Conservation (phyloP, 1,140 invertebrate genomes). For the Centruroides vittatus region DNA sequence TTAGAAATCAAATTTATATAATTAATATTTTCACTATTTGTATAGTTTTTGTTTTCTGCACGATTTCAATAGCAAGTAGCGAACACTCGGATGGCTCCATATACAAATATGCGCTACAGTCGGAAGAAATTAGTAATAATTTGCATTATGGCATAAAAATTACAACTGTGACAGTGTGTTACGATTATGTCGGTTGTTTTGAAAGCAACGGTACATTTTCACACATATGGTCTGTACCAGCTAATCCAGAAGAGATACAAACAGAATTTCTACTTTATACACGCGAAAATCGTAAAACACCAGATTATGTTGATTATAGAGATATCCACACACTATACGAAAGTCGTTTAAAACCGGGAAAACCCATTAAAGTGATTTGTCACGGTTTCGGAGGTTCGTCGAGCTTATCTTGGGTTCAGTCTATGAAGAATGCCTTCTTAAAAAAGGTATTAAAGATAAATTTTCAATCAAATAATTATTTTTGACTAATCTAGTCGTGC, state of each 20-base stretch:
- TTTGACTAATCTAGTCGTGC: too few species aligned
- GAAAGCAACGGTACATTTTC: conserved; percentile 77
- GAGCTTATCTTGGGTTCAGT: conserved; percentile 75
- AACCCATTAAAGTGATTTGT: conserved; percentile 59
- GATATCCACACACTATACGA: conserved; percentile 4
- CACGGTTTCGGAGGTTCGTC: conserved; percentile 88
- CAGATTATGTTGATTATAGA: conserved; percentile 25
- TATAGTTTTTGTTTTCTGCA: too few species aligned
- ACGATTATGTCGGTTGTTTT: conserved; percentile 81
- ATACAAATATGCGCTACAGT: too few species aligned
- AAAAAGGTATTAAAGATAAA: conserved; percentile 45
- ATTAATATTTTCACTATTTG: too few species aligned
- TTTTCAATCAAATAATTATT: too few species aligned
- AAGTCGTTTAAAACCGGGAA: background rate
- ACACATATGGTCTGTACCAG: conserved; percentile 67
- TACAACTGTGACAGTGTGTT: conserved; percentile 46
- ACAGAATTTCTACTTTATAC: conserved; percentile 43
- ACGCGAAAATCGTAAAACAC: conserved; percentile 20
- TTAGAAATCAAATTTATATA: too few species aligned
- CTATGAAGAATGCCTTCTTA: conserved; percentile 77
- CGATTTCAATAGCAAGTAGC: too few species aligned
- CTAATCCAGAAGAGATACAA: conserved; percentile 52
- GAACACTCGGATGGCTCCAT: too few species aligned
- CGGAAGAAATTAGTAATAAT: too few species aligned
- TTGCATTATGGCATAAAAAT: too few species aligned